Base-by-base conservation (phyloP, 2,113 vertebrate genomes). In the Pedetes capensis region DNA sequence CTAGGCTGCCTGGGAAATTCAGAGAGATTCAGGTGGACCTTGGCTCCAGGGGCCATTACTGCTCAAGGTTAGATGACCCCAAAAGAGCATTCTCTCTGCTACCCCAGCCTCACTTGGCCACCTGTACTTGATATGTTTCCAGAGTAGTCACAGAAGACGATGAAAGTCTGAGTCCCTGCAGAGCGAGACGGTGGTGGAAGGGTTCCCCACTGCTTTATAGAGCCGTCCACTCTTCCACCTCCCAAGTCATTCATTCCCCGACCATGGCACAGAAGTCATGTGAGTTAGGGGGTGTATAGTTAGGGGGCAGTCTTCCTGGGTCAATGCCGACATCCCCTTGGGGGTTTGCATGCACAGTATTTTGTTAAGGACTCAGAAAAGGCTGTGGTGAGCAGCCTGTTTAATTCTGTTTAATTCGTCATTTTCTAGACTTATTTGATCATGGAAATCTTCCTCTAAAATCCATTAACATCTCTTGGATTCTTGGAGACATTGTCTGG, bases 371-470 rank as follows among this genome's bases (percentile, higher is more conserved):
- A 74, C 44, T 20, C 63, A 37, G 71, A 44, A 55, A 72, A 79
- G 22, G 39, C 64, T 79, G 5, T 49, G n/a, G 27, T 18, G 11
- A 83, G 44, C 87, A 85, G 53, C 2, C 66, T 3, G 18, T 23
- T 71, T 3, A 16, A 72, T 16, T 47, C 87, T 78, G 10, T 29
- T 89, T 59, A n/a, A 57, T 44, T 83, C 76, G 57, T 71, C 37
- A 49, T 49, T 68, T 86, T 79, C 79, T 82, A 74, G 42, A 68
- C 61, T 68, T 63, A 53, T 1, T 59, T 42, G 74, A 88, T 49
- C 8, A 34, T 10, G 32, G 23, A 85, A 74, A 49, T 75, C 42
- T 64, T 72, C 63, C 76, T 90, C 88, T 87, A 80, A 84, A 87
- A 87, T 47, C 32, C 17, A 66, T 34, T 51, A 72, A 47, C 37